A percentile compares a stretch with the other conserved stretches of the same genome.
Evolutionary conservation across 35 echinoderm and acorn worm genomes (phyloP).

Genomic region (Heliocidaris tuberculata): DNA sequence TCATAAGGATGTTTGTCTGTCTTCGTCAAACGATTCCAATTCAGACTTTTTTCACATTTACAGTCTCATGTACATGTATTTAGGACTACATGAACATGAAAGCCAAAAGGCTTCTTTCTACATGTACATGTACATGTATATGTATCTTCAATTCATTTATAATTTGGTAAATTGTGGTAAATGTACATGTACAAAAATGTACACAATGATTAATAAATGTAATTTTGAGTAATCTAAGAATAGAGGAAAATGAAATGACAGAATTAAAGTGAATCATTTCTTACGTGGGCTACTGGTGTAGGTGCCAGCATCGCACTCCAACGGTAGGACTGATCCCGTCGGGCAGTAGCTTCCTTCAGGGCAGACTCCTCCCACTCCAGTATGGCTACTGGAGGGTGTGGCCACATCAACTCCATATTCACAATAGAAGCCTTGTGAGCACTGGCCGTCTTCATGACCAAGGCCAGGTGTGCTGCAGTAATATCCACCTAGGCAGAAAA

Average conservation of each 20-base stretch:
- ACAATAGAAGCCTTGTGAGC: constrained; percentile 79
- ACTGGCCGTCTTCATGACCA: constrained; percentile 70
- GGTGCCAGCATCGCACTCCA: constrained; percentile 75
- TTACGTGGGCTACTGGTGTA: constrained; percentile 71
- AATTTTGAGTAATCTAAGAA: no score
- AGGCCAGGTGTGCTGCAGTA: constrained; percentile 87
- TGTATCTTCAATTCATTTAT: no score
- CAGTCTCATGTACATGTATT: no score
- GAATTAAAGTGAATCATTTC: neutral
- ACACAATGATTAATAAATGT: no score
- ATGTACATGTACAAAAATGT: no score
- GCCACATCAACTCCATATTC: constrained; percentile 75
- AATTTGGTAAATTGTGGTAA: no score
- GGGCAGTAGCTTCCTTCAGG: constrained; percentile 92
- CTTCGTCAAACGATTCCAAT: no score
- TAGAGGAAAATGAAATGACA: neutral
- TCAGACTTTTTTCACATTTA: no score
- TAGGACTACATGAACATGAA: no score
- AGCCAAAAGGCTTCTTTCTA: no score
- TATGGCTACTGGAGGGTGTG: constrained; percentile 89
- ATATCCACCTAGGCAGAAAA: constrained; percentile 70
- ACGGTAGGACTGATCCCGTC: constrained; percentile 64
- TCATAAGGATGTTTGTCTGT: no score
- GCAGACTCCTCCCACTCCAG: constrained; percentile 89
- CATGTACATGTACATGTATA: no score